Evolutionary conservation across 2,113 vertebrate genomes (phyloP), one percentile per base, ranked within the genome.

Genomic region (Clarias batrachus): DNA sequence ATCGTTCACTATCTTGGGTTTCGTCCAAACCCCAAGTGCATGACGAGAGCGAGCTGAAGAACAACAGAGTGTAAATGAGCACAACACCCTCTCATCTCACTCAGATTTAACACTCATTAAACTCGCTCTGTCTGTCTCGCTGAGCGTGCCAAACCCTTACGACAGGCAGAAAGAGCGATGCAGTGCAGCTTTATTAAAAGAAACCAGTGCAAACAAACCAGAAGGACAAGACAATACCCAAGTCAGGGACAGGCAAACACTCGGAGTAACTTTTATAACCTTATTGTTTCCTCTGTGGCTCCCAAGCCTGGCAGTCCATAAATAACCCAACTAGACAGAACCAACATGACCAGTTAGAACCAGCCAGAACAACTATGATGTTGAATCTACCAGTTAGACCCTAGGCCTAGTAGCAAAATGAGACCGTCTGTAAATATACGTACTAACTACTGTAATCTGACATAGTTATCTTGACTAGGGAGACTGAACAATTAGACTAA

Each of bases 11-110:
- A 66, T 89, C 86, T 87, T 84, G 89, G 89, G 80, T 81, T 68
- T 84, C 77, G 19, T 90, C 89, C 86, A 90, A 59, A 89, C 77
- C 78, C 41, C 82, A 84, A 89, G 86, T 0, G 76, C 87, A 89
- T 74, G 82, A 83, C 66, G 81, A 87, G 86, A 82, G 84, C 79
- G 48, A 62, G 78, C 84, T 81, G 76, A 81, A 88, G 87, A 74
- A 89, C 83, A 82, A 65, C 81, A 77, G 86, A 85, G 85, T 83
- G 74, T 87, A 80, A 74, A 86, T 66, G n/a, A 73, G 73, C 66
- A 73, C 57, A 86, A 66, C 19, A 16, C 62, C 76, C 62, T 85
- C 82, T 76, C 81, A n/a, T 56, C 78, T 33, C 59, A 52, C 21
- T 85, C 30, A 54, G 48, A 83, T 52, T 83, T 56, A 83, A 54